A percentile compares a stretch with the other conserved stretches of the same genome.
Evolutionary conservation across 2,797 vertebrate species (phyloP).

Genomic region (Margarornis squamiger): DNA sequence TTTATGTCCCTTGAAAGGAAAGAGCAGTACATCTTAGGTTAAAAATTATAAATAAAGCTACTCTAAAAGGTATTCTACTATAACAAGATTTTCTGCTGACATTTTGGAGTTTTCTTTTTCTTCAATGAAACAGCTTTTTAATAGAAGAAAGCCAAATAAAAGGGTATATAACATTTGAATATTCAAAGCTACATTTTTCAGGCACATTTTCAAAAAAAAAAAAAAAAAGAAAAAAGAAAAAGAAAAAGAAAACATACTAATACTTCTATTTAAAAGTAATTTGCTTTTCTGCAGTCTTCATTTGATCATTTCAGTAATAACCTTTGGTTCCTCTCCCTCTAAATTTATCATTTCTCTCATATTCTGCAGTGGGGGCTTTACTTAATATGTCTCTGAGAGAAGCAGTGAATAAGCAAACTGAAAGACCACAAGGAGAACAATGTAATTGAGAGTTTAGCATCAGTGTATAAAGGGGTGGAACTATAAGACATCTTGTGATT

Average conservation of each 20-base stretch:
- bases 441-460: not conserved
- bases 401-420: not conserved
- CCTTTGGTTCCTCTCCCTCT: not conserved
- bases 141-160: not conserved
- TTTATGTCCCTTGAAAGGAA: not conserved
- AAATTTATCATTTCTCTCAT: not conserved
- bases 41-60: not conserved
- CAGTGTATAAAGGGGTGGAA: not conserved
- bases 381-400: not conserved
- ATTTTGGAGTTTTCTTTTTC: not conserved
- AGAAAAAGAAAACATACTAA: not conserved
- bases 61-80: not conserved
- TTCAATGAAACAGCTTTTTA: not conserved
- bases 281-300: not conserved
- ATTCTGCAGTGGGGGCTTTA: not conserved
- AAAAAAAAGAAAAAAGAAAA: not conserved
- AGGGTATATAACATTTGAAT: not conserved
- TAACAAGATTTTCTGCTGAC: not conserved
- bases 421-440: not conserved
- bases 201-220: not conserved
- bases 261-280: not conserved
- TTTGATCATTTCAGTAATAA: not conserved
- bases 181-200: not conserved
- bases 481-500: not conserved
- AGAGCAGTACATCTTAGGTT: not conserved